Base-by-base conservation (phyloP, 2,888 invertebrate species). In the Allolobophora icterica region DNA sequence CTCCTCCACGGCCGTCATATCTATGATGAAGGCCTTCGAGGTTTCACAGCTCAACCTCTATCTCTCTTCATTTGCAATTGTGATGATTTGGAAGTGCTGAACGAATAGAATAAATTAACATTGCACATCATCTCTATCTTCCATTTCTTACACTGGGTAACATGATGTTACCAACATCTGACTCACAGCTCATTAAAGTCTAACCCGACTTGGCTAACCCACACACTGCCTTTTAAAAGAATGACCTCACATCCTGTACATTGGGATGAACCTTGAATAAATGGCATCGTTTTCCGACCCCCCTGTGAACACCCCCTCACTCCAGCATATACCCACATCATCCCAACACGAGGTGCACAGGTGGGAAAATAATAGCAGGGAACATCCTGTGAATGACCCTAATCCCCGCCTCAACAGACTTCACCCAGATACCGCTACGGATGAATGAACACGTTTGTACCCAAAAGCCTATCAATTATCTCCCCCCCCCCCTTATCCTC, bases 201-300 rank as follows among this genome's bases (percentile, higher is more conserved):
- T 71, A n/a, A 0, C 71, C 11, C 6, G 71, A 71, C 71, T 71
- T n/a, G 30, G 30, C 71, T 71, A 13, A 71, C 71, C n/a, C 71
- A n/a, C n/a, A n/a, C n/a, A 71, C 6, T 71, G 30, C 8, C 71
- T n/a, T n/a, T 71, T n/a, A 71, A n/a, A 71, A 30, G 71, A 71
- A 30, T 71, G 71, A 71, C 71, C 71, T 71, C 71, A 71, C 71
- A 71, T 71, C 71, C 71, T 71, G 30, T 71, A n/a, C n/a, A 71
- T 71, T 71, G 30, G n/a, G 11, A 71, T n/a, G 71, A 71, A n/a
- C 30, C 71, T 11, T 52, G 52, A n/a, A 71, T 71, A 71, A 71
- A 71, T 71, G 71, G 71, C n/a, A n/a, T 71, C 71, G n/a, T 58
- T 71, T 71, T 71, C 71, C 30, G n/a, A 17, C 71, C 71, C 71